Conservation (phyloP, 2,888 invertebrate species). For the Trimorus sp. region DNA sequence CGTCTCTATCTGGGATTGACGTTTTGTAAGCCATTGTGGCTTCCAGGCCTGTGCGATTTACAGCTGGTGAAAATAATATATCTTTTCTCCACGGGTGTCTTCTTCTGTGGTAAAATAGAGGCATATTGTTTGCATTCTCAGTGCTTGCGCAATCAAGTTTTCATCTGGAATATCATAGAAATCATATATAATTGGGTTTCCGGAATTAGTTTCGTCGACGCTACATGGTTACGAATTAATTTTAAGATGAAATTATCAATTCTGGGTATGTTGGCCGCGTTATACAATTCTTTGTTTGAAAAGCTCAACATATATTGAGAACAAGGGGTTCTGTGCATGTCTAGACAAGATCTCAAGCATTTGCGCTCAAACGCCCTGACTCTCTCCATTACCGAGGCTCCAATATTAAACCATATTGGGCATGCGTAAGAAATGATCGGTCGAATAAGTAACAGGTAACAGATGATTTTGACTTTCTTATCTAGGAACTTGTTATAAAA, state of each 20-base stretch:
- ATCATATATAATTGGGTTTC: too few relatives aligned
- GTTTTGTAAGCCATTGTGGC: too few relatives aligned
- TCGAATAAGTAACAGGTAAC: slow-evolving; percentile 51
- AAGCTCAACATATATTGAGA: background rate
- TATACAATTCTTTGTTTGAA: background rate
- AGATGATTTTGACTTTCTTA: slow-evolving; percentile 50
- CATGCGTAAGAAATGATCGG: slow-evolving; percentile 59
- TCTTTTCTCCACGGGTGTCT: too few relatives aligned
- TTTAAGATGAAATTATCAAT: background rate
- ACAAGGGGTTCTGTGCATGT: background rate
- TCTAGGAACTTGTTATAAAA: too few relatives aligned
- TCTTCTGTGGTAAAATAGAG: too few relatives aligned
- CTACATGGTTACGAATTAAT: background rate
- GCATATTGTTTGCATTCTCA: too few relatives aligned
- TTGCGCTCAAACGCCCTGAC: slow-evolving; percentile 39
- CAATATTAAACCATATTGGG: slow-evolving; percentile 43
- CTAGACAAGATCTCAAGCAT: slow-evolving; percentile 39
- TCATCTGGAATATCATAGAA: too few relatives aligned
- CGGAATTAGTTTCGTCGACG: background rate
- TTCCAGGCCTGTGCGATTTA: too few relatives aligned
- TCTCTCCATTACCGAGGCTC: slow-evolving; percentile 48
- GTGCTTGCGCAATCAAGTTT: too few relatives aligned
- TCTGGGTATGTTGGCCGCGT: background rate
- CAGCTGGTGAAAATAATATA: too few relatives aligned
- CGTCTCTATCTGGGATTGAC: too few relatives aligned